Evolutionary conservation across 2,113 vertebrate species (phyloP), one percentile per base, ranked within the genome.

Genomic region (Acrocephalus kingi): DNA sequence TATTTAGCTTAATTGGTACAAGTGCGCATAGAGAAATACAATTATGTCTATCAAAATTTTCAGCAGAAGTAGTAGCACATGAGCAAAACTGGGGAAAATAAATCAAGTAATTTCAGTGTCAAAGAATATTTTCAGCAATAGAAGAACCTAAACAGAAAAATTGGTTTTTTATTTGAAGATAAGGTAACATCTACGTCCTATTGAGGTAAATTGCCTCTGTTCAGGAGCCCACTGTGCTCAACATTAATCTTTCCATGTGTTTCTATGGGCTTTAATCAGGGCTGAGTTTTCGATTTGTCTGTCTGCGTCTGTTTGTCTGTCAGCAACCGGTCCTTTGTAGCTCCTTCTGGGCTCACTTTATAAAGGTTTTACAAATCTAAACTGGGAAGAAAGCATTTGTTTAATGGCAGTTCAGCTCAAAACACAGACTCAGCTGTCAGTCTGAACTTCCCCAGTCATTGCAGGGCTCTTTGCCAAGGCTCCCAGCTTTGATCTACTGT

Each of bases 1-100:
- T 92, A 61, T 89, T 91, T 90, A 90, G 30, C 28, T 95, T 81
- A 89, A 81, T 81, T 94, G 56, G 14, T n/a, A 78, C 61, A 92
- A 81, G 49, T 37, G 45, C 55, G 46, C 28, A 14, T 25, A 67
- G 31, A 46, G 43, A 73, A 87, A 71, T 79, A 92, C 74, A 93
- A 77, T 67, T 56, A 43, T 12, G 21, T 62, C 31, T 94, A 20
- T 85, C 48, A 73, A 80, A 58, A 51, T 55, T 89, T 92, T 93
- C 52, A 71, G 27, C 30, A 77, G 39, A 48, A 74, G 35, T 51
- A 84, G 59, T 28, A 49, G 28, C 43, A 58, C 28, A 55, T 27
- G 35, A 90, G 30, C 4, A 77, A 56, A 93, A 73, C 17, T 54
- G 24, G 25, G 16, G 7, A 3, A 64, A 25, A 69, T 39, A 30